Evolutionary conservation across 1,140 invertebrate genomes (phyloP).

Genomic region (Eumaeus atala): DNA sequence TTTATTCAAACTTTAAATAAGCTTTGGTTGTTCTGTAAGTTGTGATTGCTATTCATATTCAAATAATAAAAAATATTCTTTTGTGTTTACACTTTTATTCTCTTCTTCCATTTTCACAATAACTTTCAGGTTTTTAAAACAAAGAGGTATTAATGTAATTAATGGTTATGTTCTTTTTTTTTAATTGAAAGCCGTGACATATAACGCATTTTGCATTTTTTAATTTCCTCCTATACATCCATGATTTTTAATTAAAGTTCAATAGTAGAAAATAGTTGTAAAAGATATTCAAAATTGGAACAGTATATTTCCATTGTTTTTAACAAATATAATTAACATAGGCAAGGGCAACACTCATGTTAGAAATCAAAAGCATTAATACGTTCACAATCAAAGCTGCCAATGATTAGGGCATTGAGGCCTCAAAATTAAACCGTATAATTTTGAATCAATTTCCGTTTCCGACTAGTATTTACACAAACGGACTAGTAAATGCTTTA

Average conservation of each 20-base stretch:
- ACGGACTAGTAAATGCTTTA: conserved; percentile 4
- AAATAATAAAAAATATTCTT: conserved; percentile 17
- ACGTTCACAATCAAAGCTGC: conserved; percentile 6
- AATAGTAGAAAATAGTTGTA: too few species aligned
- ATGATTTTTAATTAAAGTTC: too few species aligned
- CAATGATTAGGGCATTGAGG: conserved; percentile 9
- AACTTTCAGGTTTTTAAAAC: not conserved
- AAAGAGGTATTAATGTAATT: conserved; percentile 5
- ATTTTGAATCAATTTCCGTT: conserved; percentile 12
- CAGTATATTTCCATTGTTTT: too few species aligned
- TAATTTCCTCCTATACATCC: too few species aligned
- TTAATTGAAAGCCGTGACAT: too few species aligned
- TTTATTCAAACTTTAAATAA: conserved; percentile 28
- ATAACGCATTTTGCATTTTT: too few species aligned
- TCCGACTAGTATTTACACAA: conserved; percentile 4
- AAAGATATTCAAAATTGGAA: too few species aligned
- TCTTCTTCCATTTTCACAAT: not conserved
- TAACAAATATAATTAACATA: too few species aligned
- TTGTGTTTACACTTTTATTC: conserved; percentile 7
- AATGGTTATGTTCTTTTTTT: not conserved
- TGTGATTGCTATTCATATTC: conserved; percentile 17
- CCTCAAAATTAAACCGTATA: conserved; percentile 3
- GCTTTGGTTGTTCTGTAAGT: conserved; percentile 14
- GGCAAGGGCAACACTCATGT: not conserved
- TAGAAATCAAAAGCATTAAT: conserved; percentile 11